A percentile compares a stretch with the other conserved stretches of the same genome.
Conservation (phyloP, 2,888 invertebrate species). For the Phania funesta region DNA sequence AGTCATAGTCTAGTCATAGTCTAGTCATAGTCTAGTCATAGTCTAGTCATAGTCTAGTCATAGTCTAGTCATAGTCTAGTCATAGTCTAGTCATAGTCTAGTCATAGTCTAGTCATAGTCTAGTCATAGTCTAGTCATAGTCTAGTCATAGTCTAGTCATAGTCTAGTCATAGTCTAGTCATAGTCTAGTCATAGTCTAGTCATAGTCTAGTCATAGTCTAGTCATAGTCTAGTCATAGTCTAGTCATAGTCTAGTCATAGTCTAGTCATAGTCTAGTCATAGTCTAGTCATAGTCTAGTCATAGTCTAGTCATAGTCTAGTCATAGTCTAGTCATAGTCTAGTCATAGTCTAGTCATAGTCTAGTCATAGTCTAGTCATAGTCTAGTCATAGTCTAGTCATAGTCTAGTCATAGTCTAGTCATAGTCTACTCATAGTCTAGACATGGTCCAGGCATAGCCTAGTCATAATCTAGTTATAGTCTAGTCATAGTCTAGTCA, state of each 20-base stretch:
- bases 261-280: slow-evolving; percentile 1
- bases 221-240: slow-evolving; percentile 14
- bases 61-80: slow-evolving; percentile 13
- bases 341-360: no score
- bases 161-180: slow-evolving; percentile 23
- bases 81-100: slow-evolving; percentile 15
- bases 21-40: slow-evolving; percentile 18
- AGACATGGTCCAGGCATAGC: background rate
- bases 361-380: background rate
- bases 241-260: slow-evolving; percentile 20
- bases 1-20: slow-evolving; percentile 23
- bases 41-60: slow-evolving; percentile 13
- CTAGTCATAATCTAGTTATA: background rate
- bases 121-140: slow-evolving; percentile 23
- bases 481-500: background rate
- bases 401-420: background rate
- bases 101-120: slow-evolving; percentile 23
- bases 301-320: no score
- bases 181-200: slow-evolving; percentile 23
- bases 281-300: no score
- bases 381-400: background rate
- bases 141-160: slow-evolving; percentile 23
- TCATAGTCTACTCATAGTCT: background rate
- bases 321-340: no score
- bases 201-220: slow-evolving; percentile 23